phyloP scores from a whole-genome alignment of 2,113 vertebrate genomes.

The Scytalopus superciliaris region DNA sequence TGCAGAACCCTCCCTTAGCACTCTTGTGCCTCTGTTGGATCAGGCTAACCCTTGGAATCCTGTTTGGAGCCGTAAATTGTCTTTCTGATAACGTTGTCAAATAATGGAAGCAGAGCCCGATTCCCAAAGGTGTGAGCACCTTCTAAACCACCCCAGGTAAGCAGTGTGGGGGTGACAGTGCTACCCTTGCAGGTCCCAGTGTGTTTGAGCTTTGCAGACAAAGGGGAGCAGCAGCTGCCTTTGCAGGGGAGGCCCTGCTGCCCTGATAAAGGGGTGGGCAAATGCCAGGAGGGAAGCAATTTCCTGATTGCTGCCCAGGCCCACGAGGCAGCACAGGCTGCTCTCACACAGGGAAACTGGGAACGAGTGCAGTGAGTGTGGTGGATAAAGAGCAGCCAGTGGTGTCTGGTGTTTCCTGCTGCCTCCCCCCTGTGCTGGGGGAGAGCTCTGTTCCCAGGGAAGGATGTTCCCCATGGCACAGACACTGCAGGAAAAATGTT shows the following conservation, averaged over 20 bases:
- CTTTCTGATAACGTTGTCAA: neutral
- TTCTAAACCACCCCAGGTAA: accelerated
- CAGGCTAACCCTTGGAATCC: neutral
- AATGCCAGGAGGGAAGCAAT: accelerated
- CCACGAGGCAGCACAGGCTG: neutral
- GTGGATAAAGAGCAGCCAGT: neutral
- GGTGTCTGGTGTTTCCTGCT: neutral
- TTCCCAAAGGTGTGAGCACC: neutral
- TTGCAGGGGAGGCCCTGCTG: neutral
- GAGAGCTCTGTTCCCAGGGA: neutral
- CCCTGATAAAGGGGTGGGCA: neutral
- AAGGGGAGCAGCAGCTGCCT: neutral
- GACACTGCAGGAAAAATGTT: accelerated
- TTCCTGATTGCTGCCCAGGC: accelerated
- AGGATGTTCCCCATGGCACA: accelerated
- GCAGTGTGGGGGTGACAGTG: accelerated
- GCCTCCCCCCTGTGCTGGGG: neutral
- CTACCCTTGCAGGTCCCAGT: neutral
- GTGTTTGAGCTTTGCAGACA: neutral
- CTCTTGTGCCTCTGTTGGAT: neutral
- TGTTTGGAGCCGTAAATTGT: neutral
- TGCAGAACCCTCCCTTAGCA: neutral
- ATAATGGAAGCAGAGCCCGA: accelerated
- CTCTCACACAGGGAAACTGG: neutral
- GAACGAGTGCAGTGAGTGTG: no score